Evolutionary conservation across 2,113 vertebrate genomes (phyloP), one percentile per base, ranked within the genome.

Genomic region (Proteles cristata): DNA sequence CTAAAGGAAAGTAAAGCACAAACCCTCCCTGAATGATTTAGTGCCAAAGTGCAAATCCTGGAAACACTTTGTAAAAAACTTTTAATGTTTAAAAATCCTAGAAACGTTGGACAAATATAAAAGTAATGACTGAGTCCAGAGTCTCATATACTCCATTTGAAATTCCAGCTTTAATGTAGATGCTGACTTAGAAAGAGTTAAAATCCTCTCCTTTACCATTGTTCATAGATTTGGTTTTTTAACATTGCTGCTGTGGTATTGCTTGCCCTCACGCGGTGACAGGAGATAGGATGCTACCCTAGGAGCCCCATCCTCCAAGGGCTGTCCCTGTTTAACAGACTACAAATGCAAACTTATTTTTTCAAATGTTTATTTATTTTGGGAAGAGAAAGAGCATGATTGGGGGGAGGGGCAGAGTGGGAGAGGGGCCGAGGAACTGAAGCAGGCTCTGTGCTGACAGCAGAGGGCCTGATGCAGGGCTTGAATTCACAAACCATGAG

Each of bases 81-180:
- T 55, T 77, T 76, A 35, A 28, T 55, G 53, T 91, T 93, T 28
- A 86, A 77, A 58, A 88, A 53, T 91, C 45, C 66, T 94, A 88
- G 85, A 97, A 90, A 90, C 73, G 45, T 45, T 79, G 45, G 58
- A 77, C 63, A 82, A 71, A 85, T 85, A 28, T 45, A 63, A 83
- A 90, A 85, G 5, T 48, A 45, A 82, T n/a, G 50, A 71, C 76
- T 61, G 1, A 35, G 48, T 84, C 61, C 73, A 82, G 39, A 53
- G 53, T 61, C 28, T 50, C 21, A 39, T 68, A n/a, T 25, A 23
- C 55, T 86, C 28, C 25, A 5, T 31, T 77, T 95, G 82, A 39
- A 95, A 95, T 81, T 85, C 12, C 53, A 86, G 28, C 58, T 73
- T 89, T 73, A 71, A 63, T 19, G n/a, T 7, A 45, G 45, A 19